phyloP scores from a whole-genome alignment of 2,797 vertebrate genomes.

The Lutjanus campechanus region DNA sequence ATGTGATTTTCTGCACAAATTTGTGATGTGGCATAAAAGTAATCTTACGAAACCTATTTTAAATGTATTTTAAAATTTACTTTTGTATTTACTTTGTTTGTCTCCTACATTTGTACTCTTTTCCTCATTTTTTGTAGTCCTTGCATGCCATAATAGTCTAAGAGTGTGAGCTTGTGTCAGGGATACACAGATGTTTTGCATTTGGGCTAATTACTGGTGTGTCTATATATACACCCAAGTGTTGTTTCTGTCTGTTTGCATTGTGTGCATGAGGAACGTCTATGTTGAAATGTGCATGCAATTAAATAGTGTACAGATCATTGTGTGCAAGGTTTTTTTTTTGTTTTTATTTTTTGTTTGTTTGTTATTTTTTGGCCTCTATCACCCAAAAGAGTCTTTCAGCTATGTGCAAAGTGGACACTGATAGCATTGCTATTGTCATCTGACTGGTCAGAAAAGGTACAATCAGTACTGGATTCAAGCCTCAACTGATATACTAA shows the following conservation, averaged over 20 bases:
- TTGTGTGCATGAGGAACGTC: not conserved
- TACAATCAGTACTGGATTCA: not conserved
- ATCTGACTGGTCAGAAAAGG: not conserved
- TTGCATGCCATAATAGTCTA: not conserved
- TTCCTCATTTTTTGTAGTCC: not conserved
- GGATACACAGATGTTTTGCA: not conserved
- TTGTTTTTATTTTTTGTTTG: not conserved
- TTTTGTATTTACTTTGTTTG: too few relatives aligned
- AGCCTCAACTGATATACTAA: not conserved
- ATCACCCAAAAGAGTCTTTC: not conserved
- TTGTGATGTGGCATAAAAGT: not conserved
- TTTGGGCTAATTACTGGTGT: not conserved
- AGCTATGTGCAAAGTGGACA: not conserved
- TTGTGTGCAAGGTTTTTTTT: too few relatives aligned
- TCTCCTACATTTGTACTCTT: not conserved
- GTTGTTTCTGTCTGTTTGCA: not conserved
- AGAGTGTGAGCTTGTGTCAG: not conserved
- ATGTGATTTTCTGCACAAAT: not conserved
- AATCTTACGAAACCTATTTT: not conserved
- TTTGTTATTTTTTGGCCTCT: not conserved
- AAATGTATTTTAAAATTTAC: too few relatives aligned
- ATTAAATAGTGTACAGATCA: not conserved
- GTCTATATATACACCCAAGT: not conserved
- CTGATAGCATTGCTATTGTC: not conserved
- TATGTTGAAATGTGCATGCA: not conserved